These are phyloP conservation scores for Cordylochernes scorpioides DNA, from an alignment of 2,888 invertebrate species.

Conservation along the genomic window DNA sequence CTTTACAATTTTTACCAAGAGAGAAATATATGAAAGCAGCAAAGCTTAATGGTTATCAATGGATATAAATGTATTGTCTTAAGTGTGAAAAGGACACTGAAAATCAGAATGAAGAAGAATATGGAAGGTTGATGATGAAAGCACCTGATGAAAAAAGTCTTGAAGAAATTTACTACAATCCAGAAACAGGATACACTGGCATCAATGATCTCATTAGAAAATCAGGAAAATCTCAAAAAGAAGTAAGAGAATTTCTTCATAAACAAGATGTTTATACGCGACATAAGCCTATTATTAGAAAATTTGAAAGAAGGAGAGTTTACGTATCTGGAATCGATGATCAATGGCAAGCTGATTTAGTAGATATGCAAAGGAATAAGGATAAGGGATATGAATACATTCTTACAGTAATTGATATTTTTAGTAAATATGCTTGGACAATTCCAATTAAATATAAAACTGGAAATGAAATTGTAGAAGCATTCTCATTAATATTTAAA, in stretches of 20 bases:
- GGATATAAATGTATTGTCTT: no score
- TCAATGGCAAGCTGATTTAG: slow-evolving; percentile 15
- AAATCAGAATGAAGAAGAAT: no score
- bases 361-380: slow-evolving; percentile 9
- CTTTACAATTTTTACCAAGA: no score
- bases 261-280: slow-evolving; percentile 7
- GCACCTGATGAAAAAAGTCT: no score
- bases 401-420: slow-evolving; percentile 15
- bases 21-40: no score
- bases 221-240: not conserved
- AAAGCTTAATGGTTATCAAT: no score
- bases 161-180: no score
- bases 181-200: slow-evolving; percentile 1
- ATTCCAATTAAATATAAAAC: slow-evolving; percentile 15
- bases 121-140: no score
- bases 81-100: no score
- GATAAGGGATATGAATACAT: slow-evolving; percentile 13
- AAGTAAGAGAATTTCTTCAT: slow-evolving; percentile 6
- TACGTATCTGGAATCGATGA: slow-evolving; percentile 14
- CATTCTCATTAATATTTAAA: slow-evolving; percentile 10
- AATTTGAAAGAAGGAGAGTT: slow-evolving; percentile 7
- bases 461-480: slow-evolving; percentile 6
- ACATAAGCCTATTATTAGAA: slow-evolving; percentile 5
- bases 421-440: slow-evolving; percentile 15
- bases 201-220: slow-evolving; percentile 1